A percentile compares a stretch with the other conserved stretches of the same genome.
phyloP scores from a whole-genome alignment of 2,797 vertebrate species.

The Melanotaenia maccullochi region DNA sequence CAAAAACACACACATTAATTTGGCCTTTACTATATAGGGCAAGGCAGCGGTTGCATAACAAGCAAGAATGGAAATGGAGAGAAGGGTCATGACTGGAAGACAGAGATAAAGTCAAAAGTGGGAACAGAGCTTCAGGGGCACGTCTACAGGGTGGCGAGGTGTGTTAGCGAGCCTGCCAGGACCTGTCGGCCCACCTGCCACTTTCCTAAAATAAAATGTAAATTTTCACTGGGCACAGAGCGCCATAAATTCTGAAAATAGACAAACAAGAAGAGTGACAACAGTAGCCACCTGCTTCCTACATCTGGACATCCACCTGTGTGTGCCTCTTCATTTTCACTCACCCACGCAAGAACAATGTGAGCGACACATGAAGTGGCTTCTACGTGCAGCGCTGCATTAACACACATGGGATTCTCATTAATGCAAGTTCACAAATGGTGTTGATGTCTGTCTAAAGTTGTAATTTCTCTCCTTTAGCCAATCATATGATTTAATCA shows the following conservation, averaged over 20 bases:
- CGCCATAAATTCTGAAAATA: slow-evolving; percentile 19
- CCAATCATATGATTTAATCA: too few species aligned
- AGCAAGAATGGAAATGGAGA: slow-evolving; percentile 14
- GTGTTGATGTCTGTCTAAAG: slow-evolving; percentile 11
- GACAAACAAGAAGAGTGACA: slow-evolving; percentile 38
- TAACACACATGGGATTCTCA: slow-evolving; percentile 1
- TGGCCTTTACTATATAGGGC: slow-evolving; percentile 72
- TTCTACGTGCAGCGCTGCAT: slow-evolving; percentile 23
- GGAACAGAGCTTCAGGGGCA: slow-evolving; percentile 6
- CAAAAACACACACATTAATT: slow-evolving; percentile 8
- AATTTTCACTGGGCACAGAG: slow-evolving; percentile 36
- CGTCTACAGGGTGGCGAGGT: slow-evolving; percentile 5
- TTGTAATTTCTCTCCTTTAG: background rate
- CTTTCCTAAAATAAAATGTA: slow-evolving; percentile 25
- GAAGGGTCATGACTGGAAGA: slow-evolving; percentile 26
- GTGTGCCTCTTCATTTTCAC: slow-evolving; percentile 43
- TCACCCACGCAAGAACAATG: slow-evolving; percentile 27
- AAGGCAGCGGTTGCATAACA: slow-evolving; percentile 56
- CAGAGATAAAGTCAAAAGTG: slow-evolving; percentile 27
- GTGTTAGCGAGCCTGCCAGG: slow-evolving; percentile 1
- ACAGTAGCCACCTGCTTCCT: slow-evolving; percentile 22
- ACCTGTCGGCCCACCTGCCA: slow-evolving; percentile 37
- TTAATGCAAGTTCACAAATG: slow-evolving; percentile 1
- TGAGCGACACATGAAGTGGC: slow-evolving; percentile 36
- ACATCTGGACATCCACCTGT: slow-evolving; percentile 51